These are phyloP conservation scores for Branchellion lobata DNA, from an alignment of 2,888 invertebrate genomes.

Conservation along the genomic window DNA sequence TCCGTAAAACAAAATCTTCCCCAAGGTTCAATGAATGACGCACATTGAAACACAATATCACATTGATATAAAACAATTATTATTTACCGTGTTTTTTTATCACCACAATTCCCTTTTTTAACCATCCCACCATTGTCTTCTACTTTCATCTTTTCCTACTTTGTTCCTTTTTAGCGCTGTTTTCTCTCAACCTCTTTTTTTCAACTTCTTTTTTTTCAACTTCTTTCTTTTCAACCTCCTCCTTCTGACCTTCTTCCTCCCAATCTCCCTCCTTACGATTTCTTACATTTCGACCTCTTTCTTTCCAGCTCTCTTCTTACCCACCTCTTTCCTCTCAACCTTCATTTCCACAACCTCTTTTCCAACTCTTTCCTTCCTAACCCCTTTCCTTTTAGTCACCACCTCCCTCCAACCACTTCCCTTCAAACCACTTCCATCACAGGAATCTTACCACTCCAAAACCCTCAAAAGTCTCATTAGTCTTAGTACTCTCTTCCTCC, in stretches of 20 bases:
- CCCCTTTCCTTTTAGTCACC: conserved; percentile 67
- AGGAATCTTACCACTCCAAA: conserved; percentile 95
- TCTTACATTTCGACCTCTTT: not conserved
- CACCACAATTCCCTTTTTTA: too few relatives aligned
- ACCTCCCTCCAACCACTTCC: not conserved
- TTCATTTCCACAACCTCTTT: too few relatives aligned
- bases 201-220: too few relatives aligned
- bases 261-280: not conserved
- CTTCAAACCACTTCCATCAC: conserved; percentile 54
- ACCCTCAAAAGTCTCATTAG: conserved; percentile 97
- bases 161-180: too few relatives aligned
- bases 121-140: too few relatives aligned
- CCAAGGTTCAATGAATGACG: too few relatives aligned
- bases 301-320: not conserved
- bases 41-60: too few relatives aligned
- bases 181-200: too few relatives aligned
- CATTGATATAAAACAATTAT: too few relatives aligned
- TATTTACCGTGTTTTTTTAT: too few relatives aligned
- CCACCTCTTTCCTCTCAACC: not conserved
- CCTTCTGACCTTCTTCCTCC: not conserved
- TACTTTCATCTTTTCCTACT: too few relatives aligned
- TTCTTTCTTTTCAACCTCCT: not conserved
- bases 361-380: not conserved
- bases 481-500: conserved; percentile 96
- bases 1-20: too few relatives aligned